Percentiles rank a stretch among this genome's conserved stretches.
Conservation (phyloP, 2,888 invertebrate species). For the Eristalis pertinax region DNA sequence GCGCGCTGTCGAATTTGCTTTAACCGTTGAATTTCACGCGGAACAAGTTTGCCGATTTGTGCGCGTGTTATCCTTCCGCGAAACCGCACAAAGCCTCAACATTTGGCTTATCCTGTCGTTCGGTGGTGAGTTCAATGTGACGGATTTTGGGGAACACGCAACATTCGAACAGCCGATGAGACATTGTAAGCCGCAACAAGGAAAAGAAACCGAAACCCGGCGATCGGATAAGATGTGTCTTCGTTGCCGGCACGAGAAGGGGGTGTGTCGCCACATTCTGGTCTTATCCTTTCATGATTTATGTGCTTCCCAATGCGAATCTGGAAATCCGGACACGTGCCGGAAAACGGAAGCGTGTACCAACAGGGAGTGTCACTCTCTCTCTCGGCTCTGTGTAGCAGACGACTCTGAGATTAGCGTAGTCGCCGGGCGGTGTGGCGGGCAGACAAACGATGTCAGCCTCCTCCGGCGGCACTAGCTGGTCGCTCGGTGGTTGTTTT, state of each 20-base stretch:
- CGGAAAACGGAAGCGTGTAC: not conserved
- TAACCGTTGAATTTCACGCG: not conserved
- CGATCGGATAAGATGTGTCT: not conserved
- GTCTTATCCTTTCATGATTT: not conserved
- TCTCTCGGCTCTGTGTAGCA: not conserved
- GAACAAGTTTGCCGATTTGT: not conserved
- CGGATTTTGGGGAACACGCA: not conserved
- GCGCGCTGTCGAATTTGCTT: not conserved
- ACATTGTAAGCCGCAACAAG: not conserved
- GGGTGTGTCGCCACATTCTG: not conserved
- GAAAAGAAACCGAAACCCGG: not conserved
- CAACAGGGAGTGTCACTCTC: not conserved
- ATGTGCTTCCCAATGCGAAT: not conserved
- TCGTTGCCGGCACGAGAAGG: not conserved
- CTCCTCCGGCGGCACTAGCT: too few species aligned
- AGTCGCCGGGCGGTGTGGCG: not conserved
- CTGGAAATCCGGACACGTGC: not conserved
- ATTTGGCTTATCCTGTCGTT: not conserved
- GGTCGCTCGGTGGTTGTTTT: not conserved
- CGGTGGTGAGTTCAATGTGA: not conserved
- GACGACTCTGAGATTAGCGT: too few species aligned
- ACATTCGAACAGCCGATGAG: not conserved
- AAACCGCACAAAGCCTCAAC: not conserved
- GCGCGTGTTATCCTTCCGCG: not conserved
- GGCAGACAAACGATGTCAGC: not conserved